phyloP scores from a whole-genome alignment of 2,113 vertebrate species.

The Promerops cafer region DNA sequence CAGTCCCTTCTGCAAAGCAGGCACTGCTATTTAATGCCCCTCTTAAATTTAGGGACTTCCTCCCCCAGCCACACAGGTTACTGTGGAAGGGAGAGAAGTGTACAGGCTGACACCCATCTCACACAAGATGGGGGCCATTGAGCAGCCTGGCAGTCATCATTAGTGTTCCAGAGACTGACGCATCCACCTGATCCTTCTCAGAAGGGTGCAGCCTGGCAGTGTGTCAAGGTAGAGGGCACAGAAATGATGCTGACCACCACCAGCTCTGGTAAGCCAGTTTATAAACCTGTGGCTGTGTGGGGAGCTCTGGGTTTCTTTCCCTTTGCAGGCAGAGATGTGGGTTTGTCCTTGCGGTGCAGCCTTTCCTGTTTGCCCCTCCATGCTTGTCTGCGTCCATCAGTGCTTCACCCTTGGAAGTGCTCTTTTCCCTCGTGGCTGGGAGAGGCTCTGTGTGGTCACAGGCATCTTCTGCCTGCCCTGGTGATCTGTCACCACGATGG shows the following conservation, averaged over 20 bases:
- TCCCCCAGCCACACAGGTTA: not conserved
- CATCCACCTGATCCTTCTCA: not conserved
- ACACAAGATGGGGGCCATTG: not conserved
- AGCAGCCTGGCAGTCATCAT: not conserved
- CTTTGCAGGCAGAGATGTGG: not conserved
- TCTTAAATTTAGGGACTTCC: not conserved
- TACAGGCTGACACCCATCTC: not conserved
- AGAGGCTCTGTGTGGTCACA: not conserved
- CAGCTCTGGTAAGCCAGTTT: not conserved
- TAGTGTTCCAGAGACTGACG: not conserved
- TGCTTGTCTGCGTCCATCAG: fast-evolving
- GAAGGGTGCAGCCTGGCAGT: not conserved
- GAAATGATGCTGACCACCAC: not conserved
- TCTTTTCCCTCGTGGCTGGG: not conserved
- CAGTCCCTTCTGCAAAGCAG: not conserved
- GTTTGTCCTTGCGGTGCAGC: not conserved
- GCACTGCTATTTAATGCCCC: not conserved
- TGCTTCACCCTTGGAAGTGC: not conserved
- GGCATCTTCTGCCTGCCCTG: not conserved
- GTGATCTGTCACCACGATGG: not conserved
- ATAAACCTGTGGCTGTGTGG: not conserved
- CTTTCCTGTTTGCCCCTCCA: not conserved
- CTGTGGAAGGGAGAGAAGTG: not conserved
- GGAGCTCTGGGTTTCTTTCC: not conserved
- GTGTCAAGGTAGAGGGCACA: not conserved